Evolutionary conservation across 2,113 vertebrate species (phyloP).

Genomic region (Hemiprocne comata): DNA sequence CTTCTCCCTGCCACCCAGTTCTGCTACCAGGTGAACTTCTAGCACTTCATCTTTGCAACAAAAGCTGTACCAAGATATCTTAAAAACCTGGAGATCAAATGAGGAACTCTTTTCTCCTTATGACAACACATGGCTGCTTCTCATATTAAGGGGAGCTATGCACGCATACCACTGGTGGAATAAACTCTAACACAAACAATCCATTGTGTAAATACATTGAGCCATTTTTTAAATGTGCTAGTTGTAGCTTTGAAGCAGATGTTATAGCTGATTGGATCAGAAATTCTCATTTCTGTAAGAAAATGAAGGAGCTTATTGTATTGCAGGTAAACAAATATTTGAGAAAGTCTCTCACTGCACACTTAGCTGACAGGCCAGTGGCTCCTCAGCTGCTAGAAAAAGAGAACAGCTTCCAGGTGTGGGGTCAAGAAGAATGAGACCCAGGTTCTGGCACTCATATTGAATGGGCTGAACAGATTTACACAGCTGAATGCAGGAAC

Average conservation of each 20-base stretch:
- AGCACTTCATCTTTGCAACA: not conserved
- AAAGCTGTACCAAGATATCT: not conserved
- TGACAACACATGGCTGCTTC: not conserved
- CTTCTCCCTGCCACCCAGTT: not conserved
- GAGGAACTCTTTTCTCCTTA: not conserved
- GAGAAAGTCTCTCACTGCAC: not conserved
- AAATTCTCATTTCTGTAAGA: not conserved
- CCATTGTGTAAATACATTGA: constrained; percentile 30
- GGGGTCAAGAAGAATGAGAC: not conserved
- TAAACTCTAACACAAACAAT: constrained; percentile 12
- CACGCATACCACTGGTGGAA: not conserved
- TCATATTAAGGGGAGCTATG: not conserved
- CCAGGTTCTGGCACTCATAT: not conserved
- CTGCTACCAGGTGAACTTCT: not conserved
- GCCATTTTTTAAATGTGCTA: not conserved
- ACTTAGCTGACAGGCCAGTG: not conserved
- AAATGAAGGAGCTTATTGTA: not conserved
- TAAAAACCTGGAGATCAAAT: not conserved
- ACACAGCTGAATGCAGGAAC: not conserved
- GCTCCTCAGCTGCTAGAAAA: not conserved
- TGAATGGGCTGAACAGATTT: not conserved
- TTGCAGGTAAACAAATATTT: constrained; percentile 15
- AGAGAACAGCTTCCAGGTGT: not conserved
- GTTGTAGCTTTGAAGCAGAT: constrained; percentile 16
- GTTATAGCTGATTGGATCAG: not conserved